Conservation (phyloP, 2,797 vertebrate species). For the Eulemur rubriventer region DNA sequence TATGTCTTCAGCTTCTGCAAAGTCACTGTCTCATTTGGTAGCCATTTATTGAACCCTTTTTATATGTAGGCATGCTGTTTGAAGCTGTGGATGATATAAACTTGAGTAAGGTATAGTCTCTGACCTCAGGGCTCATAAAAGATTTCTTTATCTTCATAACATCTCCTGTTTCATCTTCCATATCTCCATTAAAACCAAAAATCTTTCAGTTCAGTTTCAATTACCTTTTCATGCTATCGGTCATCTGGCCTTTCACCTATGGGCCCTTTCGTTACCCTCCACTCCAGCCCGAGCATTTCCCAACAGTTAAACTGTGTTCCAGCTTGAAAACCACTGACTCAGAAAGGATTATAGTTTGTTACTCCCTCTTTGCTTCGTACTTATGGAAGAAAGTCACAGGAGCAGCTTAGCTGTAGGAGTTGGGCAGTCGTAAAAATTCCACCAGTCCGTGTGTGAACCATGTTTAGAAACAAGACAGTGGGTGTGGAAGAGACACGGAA, state of each 20-base stretch:
- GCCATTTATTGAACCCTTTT: conserved; percentile 3
- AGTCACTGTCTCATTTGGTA: neutral
- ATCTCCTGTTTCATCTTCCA: conserved; percentile 42
- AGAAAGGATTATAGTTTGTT: neutral
- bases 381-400: neutral
- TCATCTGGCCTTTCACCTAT: neutral
- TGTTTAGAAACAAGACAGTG: neutral
- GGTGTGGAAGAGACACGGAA: neutral
- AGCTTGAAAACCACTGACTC: neutral
- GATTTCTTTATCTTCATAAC: neutral
- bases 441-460: neutral
- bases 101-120: conserved; percentile 4
- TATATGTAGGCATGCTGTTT: neutral
- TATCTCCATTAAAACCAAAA: conserved; percentile 18
- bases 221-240: neutral
- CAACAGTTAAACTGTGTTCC: neutral
- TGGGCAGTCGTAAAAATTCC: neutral
- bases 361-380: neutral
- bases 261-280: neutral
- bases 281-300: neutral
- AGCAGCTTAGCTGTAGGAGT: neutral
- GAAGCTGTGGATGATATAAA: neutral
- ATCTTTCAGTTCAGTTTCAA: neutral
- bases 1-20: conserved; percentile 22
- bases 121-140: conserved; percentile 44